Evolutionary conservation across 2,888 invertebrate genomes (phyloP).

Genomic region (Synanthedon tipuliformis): DNA sequence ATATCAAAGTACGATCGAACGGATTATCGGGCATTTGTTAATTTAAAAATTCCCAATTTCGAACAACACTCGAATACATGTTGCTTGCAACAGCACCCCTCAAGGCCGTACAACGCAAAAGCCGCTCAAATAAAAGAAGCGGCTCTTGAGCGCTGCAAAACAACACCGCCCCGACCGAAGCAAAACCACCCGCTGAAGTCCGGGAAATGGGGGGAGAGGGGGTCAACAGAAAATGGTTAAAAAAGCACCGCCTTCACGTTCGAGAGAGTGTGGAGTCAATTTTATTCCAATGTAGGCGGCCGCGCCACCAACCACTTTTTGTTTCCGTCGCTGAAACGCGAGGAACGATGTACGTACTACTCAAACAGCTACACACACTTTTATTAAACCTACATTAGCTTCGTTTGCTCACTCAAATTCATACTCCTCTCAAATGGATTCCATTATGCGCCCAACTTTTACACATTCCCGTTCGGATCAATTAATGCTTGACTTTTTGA

Average conservation of each 20-base stretch:
- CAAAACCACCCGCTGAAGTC: constrained; percentile 70
- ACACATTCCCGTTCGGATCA: background rate
- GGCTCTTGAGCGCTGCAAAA: constrained; percentile 68
- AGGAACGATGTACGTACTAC: constrained; percentile 45
- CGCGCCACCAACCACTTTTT: constrained; percentile 66
- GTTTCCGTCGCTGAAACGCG: constrained; percentile 66
- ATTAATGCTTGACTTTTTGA: too few species aligned
- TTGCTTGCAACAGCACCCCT: constrained; percentile 53
- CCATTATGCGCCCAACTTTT: background rate
- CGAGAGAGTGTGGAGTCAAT: constrained; percentile 70
- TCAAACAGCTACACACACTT: constrained; percentile 62
- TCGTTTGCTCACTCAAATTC: constrained; percentile 12
- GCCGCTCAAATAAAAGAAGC: constrained; percentile 68
- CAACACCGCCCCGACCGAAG: constrained; percentile 66
- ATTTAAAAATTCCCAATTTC: constrained; percentile 63
- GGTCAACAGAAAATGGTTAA: constrained; percentile 45
- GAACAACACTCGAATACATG: constrained; percentile 62
- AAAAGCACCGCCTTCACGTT: constrained; percentile 64
- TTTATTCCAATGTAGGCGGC: constrained; percentile 70
- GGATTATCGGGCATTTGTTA: constrained; percentile 54
- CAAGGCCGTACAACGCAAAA: constrained; percentile 62
- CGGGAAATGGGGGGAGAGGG: constrained; percentile 35
- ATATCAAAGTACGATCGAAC: constrained; percentile 26
- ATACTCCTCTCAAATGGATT: background rate
- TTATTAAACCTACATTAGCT: constrained; percentile 52